Base-by-base conservation (phyloP, 2,113 vertebrate species). In the Heterochromis multidens region DNA sequence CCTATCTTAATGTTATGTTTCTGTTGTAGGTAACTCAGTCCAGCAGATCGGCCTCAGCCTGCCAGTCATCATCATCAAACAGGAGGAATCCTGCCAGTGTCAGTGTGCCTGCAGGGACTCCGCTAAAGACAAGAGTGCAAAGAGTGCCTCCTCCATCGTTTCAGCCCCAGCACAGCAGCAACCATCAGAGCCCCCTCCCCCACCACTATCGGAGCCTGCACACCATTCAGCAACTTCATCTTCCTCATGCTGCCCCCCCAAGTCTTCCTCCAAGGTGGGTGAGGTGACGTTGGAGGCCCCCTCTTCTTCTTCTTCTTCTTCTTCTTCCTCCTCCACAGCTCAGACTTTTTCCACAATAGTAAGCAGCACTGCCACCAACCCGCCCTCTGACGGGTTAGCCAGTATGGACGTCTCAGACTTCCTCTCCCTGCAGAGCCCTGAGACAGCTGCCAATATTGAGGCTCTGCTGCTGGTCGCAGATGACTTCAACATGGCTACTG, bases 31-130 rank as follows among this genome's bases (percentile, higher is more conserved):
- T 86, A 98, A 88, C 91, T 95, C 98, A 2, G 97, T 99, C 84
- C 99, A 99, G 91, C 98, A 99, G 95, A 99, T 99, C 7, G 99
- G 98, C 88, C 97, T 99, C 93, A 99, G 98, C 59, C 96, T 99
- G 89, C 99, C 99, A 3, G 98, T 99, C 92, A 99, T 99, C 94
- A 99, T 99, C 95, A 99, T 99, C 93, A 99, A 99, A 93, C 99
- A 99, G 96, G 99, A 99, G 92, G 98, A 99, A 91, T 97, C 98
- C 27, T 99, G 99, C 93, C 98, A 99, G 96, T 99, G 99, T 94
- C 98, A 99, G 76, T 99, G 99, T 91, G 97, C 97, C 79, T 99
- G 99, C 94, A 96, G 98, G 95, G 98, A 99, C 96, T 95, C 96
- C 58, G 94, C 92, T 88, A 98, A 97, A 95, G 97, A 97, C 62